A percentile compares a stretch with the other conserved stretches of the same genome.
phyloP scores from a whole-genome alignment of 2,113 vertebrate genomes.

The Gavia stellata region DNA sequence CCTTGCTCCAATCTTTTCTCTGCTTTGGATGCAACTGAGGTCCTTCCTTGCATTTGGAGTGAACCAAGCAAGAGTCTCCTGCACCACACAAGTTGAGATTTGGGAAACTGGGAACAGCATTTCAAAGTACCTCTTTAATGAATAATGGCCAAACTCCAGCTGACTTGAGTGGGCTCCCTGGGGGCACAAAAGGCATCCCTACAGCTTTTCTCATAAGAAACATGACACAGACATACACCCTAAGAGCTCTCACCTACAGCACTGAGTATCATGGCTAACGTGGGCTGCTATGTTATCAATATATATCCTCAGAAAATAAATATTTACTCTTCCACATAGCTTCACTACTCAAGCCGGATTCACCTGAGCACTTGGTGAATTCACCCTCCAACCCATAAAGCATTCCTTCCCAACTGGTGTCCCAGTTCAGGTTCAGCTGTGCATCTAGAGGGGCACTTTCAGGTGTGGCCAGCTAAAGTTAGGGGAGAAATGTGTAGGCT shows the following conservation, averaged over 20 bases:
- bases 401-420: not conserved
- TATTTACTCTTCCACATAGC: not conserved
- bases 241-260: not conserved
- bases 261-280: no score
- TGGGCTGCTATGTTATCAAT: not conserved
- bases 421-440: not conserved
- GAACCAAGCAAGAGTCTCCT: not conserved
- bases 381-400: not conserved
- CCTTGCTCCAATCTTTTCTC: not conserved
- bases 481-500: not conserved
- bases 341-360: not conserved
- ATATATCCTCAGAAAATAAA: not conserved
- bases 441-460: rapidly evolving
- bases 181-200: not conserved
- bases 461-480: not conserved
- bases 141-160: not conserved
- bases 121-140: not conserved
- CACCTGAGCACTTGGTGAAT: not conserved
- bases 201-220: not conserved
- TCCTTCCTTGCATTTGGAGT: not conserved
- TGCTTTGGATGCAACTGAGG: not conserved
- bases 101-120: not conserved
- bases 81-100: not conserved
- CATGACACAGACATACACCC: no score
- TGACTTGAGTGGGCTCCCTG: not conserved